phyloP scores from a whole-genome alignment of 2,113 vertebrate species.

The Grammomys surdaster region DNA sequence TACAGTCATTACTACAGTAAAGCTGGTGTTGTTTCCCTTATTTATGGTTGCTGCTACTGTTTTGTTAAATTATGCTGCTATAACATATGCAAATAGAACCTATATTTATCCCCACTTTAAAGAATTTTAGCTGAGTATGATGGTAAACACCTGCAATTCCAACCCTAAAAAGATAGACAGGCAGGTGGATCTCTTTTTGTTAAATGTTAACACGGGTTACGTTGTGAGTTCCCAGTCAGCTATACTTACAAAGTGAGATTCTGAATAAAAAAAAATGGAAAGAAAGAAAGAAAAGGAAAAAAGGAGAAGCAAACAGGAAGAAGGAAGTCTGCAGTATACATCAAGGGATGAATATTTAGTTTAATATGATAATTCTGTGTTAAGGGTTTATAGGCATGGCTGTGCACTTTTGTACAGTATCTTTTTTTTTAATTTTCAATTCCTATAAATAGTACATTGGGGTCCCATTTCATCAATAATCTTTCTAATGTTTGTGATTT shows the following conservation, averaged over 20 bases:
- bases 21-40: neutral
- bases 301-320: neutral
- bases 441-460: neutral
- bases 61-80: neutral
- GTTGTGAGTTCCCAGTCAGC: neutral
- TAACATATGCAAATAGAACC: neutral
- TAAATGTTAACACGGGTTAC: too few species aligned
- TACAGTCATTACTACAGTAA: neutral
- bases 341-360: neutral
- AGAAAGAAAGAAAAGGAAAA: too few species aligned
- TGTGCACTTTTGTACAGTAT: neutral
- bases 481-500: neutral
- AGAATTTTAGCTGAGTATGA: neutral
- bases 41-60: neutral
- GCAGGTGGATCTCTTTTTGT: neutral
- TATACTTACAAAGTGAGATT: neutral
- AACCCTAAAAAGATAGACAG: neutral
- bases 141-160: too few species aligned
- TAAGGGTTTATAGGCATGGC: neutral
- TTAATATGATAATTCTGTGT: neutral
- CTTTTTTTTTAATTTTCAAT: neutral
- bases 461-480: neutral
- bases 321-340: neutral
- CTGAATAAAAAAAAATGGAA: too few species aligned
- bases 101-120: neutral